Percentiles rank a stretch among this genome's conserved stretches.
phyloP scores from a whole-genome alignment of 2,888 invertebrate species.

The Amphimallon solstitiale region DNA sequence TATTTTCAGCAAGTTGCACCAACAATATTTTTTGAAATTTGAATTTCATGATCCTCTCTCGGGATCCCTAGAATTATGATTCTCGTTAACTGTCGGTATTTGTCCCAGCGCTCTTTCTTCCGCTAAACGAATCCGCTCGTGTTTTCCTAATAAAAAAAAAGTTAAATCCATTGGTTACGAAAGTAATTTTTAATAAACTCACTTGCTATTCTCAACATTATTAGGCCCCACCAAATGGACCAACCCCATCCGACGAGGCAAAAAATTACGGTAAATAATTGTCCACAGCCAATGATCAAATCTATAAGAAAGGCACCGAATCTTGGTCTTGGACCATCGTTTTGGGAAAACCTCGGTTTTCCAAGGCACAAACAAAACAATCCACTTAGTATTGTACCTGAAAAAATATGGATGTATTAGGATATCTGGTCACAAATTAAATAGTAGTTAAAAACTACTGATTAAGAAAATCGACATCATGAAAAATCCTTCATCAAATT shows the following conservation, averaged over 20 bases:
- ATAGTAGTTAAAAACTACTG: too few species aligned
- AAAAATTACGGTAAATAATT: conserved; percentile 93
- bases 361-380: conserved; percentile 89
- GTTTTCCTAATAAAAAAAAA: conserved; percentile 67
- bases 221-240: conserved; percentile 98
- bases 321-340: conserved; percentile 79
- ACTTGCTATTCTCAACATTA: conserved; percentile 91
- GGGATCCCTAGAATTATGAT: conserved; percentile 62
- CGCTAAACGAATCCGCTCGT: conserved; percentile 71
- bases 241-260: conserved; percentile 97
- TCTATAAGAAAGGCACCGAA: conserved; percentile 87
- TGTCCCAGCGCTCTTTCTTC: conserved; percentile 63
- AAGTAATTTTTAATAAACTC: conserved; percentile 62
- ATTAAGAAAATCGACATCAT: too few species aligned
- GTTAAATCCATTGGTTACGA: conserved; percentile 1
- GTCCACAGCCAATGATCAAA: conserved; percentile 85
- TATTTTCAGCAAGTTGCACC: background rate
- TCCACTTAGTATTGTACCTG: conserved; percentile 91
- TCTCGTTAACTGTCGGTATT: conserved; percentile 63
- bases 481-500: too few species aligned
- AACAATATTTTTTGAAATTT: background rate
- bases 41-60: conserved; percentile 61
- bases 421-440: too few species aligned
- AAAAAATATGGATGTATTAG: too few species aligned
- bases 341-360: conserved; percentile 85